These are phyloP conservation scores for Pollicipes pollicipes DNA, from an alignment of 1,140 invertebrate genomes.

Conservation along the genomic window DNA sequence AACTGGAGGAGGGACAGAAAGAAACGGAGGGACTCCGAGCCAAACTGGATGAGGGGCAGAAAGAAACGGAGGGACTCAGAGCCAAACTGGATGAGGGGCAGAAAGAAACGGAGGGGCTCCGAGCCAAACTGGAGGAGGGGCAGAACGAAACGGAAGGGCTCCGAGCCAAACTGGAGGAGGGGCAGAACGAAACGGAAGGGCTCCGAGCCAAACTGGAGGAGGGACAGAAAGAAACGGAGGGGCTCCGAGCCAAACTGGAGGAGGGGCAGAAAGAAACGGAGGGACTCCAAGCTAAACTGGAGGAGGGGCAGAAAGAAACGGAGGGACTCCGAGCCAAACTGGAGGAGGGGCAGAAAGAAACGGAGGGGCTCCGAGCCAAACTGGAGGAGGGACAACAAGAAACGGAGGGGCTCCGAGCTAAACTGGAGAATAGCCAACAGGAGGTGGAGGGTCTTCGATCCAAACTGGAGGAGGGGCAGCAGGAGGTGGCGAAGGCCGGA, in stretches of 20 bases:
- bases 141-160: neutral
- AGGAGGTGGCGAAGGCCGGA: neutral
- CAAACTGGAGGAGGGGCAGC: too few species aligned
- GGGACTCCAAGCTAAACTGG: neutral
- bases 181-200: neutral
- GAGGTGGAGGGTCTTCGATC: too few species aligned
- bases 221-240: neutral
- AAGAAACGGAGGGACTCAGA: neutral
- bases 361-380: too few species aligned
- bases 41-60: neutral
- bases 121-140: neutral
- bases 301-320: neutral
- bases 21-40: neutral
- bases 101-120: neutral
- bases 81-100: neutral
- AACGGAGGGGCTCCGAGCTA: neutral
- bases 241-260: too few species aligned
- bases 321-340: neutral
- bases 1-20: neutral
- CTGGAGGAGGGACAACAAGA: neutral
- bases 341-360: too few species aligned
- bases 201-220: neutral
- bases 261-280: too few species aligned
- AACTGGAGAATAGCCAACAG: neutral
- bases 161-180: neutral